A percentile compares a stretch with the other conserved stretches of the same genome.
Evolutionary conservation across 2,113 vertebrate genomes (phyloP).

Genomic region (Choloepus hoffmanni): DNA sequence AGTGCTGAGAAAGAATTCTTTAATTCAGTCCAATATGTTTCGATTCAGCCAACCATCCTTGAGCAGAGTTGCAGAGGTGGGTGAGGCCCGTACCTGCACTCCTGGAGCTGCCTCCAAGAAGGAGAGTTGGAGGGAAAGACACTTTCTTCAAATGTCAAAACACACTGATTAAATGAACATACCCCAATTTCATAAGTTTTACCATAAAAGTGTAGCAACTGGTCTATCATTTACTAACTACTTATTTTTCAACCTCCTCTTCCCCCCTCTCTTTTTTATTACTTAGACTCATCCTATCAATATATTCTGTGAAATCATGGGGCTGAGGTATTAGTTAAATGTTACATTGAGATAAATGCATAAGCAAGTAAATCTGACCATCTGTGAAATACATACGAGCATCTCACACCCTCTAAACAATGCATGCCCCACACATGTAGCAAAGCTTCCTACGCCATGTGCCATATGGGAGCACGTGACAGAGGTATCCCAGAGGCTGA

Average conservation of each 20-base stretch:
- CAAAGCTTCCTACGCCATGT: fast-evolving
- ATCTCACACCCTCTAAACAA: not conserved
- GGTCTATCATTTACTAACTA: not conserved
- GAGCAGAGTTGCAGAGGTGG: not conserved
- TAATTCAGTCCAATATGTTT: not conserved
- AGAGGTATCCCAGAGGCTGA: not conserved
- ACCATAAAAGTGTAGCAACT: not conserved
- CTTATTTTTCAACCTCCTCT: not conserved
- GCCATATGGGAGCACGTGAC: fast-evolving
- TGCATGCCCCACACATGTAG: fast-evolving
- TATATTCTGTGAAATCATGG: not conserved
- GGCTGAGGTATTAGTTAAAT: not conserved
- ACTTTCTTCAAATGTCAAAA: not conserved
- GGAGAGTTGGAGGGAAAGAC: not conserved
- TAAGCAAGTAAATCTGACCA: not conserved
- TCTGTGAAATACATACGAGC: too few species aligned
- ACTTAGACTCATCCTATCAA: not conserved
- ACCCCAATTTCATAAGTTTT: not conserved
- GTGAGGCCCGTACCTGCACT: not conserved
- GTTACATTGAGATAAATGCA: not conserved
- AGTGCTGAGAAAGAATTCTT: not conserved
- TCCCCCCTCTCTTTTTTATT: not conserved
- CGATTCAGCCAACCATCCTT: not conserved
- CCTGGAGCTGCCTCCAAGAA: not conserved
- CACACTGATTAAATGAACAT: not conserved